Conservation (phyloP, 53 echinoderm and acorn worm species). For the Patiria pectinifera region DNA sequence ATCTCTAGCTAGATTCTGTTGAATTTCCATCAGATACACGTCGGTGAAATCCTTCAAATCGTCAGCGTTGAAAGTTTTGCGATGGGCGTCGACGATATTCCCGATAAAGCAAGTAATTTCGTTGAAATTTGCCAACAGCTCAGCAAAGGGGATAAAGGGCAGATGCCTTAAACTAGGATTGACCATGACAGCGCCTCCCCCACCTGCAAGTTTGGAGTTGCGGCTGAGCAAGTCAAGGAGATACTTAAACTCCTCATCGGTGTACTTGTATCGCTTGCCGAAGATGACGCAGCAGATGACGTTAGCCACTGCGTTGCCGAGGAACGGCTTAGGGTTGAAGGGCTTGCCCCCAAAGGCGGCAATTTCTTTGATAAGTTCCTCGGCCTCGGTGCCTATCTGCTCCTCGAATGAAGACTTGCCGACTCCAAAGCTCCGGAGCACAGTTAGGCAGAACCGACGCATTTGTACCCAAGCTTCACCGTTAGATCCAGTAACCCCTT, state of each 20-base stretch:
- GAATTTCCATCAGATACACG: too few relatives aligned
- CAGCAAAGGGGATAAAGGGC: background rate
- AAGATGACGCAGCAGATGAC: slow-evolving; percentile 58
- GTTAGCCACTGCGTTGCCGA: slow-evolving; percentile 55
- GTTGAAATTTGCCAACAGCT: background rate
- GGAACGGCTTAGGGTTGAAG: slow-evolving; percentile 30
- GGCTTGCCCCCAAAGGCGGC: background rate
- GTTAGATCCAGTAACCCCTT: background rate
- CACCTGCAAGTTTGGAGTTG: background rate
- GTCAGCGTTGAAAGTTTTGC: too few relatives aligned
- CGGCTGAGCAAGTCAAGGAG: background rate
- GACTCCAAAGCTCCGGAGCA: too few relatives aligned
- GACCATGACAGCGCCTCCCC: background rate
- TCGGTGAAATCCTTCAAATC: too few relatives aligned
- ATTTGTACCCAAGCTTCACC: background rate
- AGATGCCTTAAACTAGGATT: background rate
- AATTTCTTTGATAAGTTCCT: background rate
- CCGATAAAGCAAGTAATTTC: background rate
- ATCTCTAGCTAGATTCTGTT: too few relatives aligned
- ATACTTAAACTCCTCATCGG: slow-evolving; percentile 20
- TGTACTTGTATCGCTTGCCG: slow-evolving; percentile 58
- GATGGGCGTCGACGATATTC: background rate
- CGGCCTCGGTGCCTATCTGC: too few relatives aligned
- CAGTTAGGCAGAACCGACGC: background rate
- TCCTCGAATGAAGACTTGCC: too few relatives aligned